Percentiles rank a stretch among this genome's conserved stretches.
phyloP scores from a whole-genome alignment of 2,113 vertebrate species.

The Sinosuthora webbiana region DNA sequence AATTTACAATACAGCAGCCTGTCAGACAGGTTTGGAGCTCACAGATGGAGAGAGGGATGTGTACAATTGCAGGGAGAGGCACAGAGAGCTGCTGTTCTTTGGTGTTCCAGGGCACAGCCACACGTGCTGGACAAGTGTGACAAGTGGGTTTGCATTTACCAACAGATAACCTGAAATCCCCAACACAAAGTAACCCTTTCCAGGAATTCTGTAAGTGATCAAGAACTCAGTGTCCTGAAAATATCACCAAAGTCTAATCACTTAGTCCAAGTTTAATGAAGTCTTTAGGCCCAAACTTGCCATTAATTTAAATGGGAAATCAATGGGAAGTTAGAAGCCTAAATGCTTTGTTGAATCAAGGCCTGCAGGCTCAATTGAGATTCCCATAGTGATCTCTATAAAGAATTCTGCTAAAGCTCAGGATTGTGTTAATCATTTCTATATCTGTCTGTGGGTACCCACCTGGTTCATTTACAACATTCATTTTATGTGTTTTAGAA shows the following conservation, averaged over 20 bases:
- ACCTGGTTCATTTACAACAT: background rate
- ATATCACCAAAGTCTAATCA: background rate
- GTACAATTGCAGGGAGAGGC: background rate
- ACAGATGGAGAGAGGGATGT: rapidly evolving
- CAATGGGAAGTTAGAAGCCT: conserved; percentile 22
- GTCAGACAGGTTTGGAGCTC: background rate
- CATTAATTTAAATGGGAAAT: conserved; percentile 47
- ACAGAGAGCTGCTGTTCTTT: background rate
- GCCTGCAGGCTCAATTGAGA: conserved; percentile 2
- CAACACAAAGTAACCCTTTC: background rate
- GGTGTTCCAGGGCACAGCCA: background rate
- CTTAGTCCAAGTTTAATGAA: conserved; percentile 28
- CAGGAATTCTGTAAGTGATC: background rate
- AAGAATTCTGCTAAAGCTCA: background rate
- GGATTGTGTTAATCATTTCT: background rate
- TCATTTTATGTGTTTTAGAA: background rate
- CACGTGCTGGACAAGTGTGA: rapidly evolving
- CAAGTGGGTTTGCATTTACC: background rate
- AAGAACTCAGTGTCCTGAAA: background rate
- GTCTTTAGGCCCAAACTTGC: conserved; percentile 17
- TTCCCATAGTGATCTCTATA: background rate
- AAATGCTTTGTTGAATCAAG: conserved; percentile 34
- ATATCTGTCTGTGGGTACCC: background rate
- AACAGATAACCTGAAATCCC: background rate
- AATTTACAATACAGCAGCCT: rapidly evolving